Base-by-base conservation (phyloP, 2,888 invertebrate genomes). In the Melangyna quadrimaculata region DNA sequence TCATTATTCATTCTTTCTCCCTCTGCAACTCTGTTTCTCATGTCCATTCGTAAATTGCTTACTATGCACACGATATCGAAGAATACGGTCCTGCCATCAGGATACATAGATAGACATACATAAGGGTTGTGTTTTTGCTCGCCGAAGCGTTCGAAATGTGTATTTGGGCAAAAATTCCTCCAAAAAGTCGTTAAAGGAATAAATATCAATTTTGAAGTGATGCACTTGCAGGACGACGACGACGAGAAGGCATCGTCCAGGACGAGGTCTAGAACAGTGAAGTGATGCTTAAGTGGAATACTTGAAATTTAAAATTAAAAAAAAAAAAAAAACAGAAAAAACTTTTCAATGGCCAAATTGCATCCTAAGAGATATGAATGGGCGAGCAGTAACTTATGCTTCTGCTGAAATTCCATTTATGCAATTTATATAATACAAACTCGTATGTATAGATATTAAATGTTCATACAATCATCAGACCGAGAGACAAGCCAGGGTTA, bases 151-250 rank as follows among this genome's bases (percentile, higher is more conserved):
- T 78, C 40, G 10, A 57, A 81, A 77, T 82, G 78, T 82, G 59
- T 78, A 72, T 29, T 43, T 29, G 77, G 72, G 40, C 72, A 24
- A 73, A 72, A 78, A 77, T 69, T 78, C 72, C 43, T 37, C 14
- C 37, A 10, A 78, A 82, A 78, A 78, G 73, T 78, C 82, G 73
- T 82, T 82, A 69, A 82, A 82, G 82, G 78, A 82, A 82, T 82
- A 82, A 82, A 82, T 82, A 82, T 82, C 82, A 82, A 78, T 82
- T 82, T 78, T 78, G 72, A 69, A 82, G 82, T 69, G 55, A 45
- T 51, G 22, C 59, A 72, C 37, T 55, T 55, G 27, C 55, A 35
- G 19, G 48, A 70, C 22, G 27, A 45, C 3, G 27, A 35, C 14
- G 48, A 70, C n/a, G 22, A 8, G 19, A 35, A 37, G 12, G 17